Evolutionary conservation across 2,888 invertebrate species (phyloP).

Genomic region (Pachliopta kotzebuea): DNA sequence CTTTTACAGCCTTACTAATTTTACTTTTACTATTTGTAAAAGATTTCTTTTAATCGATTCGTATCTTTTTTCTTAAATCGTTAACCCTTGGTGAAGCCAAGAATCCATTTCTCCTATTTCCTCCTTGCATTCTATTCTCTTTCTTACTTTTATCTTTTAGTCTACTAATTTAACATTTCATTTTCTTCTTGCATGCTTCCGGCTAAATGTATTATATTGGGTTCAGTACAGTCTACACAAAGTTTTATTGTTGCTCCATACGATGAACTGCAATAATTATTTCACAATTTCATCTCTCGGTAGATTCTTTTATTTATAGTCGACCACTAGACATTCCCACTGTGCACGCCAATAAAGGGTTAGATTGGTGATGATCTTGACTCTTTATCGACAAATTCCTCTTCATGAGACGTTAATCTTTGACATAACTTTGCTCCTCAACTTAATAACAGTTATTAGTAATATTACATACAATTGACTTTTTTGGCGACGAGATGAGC

Average conservation of each 20-base stretch:
- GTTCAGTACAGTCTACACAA: constrained; percentile 3
- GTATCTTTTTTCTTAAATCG: too few relatives aligned
- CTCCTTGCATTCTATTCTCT: too few relatives aligned
- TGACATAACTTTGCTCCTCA: neutral
- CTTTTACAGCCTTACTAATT: too few relatives aligned
- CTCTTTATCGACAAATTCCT: neutral
- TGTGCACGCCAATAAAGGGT: constrained; percentile 43
- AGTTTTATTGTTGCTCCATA: constrained; percentile 7
- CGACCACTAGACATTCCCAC: constrained; percentile 52
- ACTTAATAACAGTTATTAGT: neutral
- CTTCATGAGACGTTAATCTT: neutral
- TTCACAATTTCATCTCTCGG: constrained; percentile 61
- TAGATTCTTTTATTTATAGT: constrained; percentile 68
- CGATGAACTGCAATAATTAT: constrained; percentile 53
- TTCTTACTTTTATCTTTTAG: too few relatives aligned
- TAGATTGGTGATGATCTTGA: constrained; percentile 34
- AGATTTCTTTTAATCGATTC: too few relatives aligned
- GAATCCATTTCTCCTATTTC: too few relatives aligned
- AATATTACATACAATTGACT: neutral
- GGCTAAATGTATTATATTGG: too few relatives aligned
- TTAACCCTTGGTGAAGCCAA: too few relatives aligned
- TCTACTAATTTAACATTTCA: too few relatives aligned
- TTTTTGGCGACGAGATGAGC: too few relatives aligned
- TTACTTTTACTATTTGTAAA: too few relatives aligned
- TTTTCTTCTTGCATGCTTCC: too few relatives aligned